A percentile compares a stretch with the other conserved stretches of the same genome.
Evolutionary conservation across 2,888 invertebrate species (phyloP).

Genomic region (Salpingus planirostris): DNA sequence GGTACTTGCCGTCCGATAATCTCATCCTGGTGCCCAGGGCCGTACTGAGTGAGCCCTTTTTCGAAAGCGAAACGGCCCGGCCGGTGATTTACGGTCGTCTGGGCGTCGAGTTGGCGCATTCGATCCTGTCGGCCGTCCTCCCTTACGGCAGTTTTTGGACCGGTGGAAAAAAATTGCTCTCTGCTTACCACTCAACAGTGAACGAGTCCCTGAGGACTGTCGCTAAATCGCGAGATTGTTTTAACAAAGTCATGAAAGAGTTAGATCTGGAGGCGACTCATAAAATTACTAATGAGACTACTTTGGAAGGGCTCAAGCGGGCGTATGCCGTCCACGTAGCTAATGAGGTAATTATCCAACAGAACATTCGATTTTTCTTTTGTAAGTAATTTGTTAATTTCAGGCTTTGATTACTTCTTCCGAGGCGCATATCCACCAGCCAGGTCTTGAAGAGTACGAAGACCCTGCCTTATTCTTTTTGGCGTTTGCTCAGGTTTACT

Average conservation of each 20-base stretch:
- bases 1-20: slow-evolving; percentile 41
- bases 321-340: slow-evolving; percentile 35
- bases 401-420: slow-evolving; percentile 22
- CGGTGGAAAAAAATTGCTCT: slow-evolving; percentile 39
- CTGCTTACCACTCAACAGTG: slow-evolving; percentile 34
- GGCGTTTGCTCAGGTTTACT: slow-evolving; percentile 45
- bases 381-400: slow-evolving; percentile 1
- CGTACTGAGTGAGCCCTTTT: slow-evolving; percentile 39
- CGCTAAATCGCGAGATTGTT: slow-evolving; percentile 20
- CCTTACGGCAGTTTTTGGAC: slow-evolving; percentile 38
- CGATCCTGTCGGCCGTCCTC: slow-evolving; percentile 41
- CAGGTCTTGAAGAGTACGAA: slow-evolving; percentile 42
- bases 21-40: slow-evolving; percentile 43
- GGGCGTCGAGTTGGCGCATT: slow-evolving; percentile 43
- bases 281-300: slow-evolving; percentile 19
- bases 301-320: slow-evolving; percentile 30
- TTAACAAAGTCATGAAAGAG: slow-evolving; percentile 26
- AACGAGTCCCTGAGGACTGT: slow-evolving; percentile 32
- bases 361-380: too few relatives aligned
- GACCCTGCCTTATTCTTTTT: slow-evolving; percentile 48
- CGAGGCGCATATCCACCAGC: slow-evolving; percentile 40
- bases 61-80: slow-evolving; percentile 41
- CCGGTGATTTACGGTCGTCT: slow-evolving; percentile 45
- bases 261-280: neutral
- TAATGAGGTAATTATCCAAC: slow-evolving; percentile 32